Percentiles rank a stretch among this genome's conserved stretches.
Conservation (phyloP, 2,113 vertebrate species). For the Amazona guildingii region DNA sequence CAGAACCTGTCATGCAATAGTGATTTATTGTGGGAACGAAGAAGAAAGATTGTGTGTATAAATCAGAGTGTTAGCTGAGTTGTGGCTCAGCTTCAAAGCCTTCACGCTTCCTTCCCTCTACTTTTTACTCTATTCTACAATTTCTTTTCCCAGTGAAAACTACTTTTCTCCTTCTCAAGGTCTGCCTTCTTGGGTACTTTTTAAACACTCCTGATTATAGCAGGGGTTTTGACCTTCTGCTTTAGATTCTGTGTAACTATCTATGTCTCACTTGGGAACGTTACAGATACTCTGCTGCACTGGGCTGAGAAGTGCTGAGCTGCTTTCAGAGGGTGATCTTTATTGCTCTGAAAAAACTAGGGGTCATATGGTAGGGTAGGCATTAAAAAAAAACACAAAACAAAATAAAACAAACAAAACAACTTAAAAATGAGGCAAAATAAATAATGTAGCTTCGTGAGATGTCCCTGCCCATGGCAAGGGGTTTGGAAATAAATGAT, state of each 20-base stretch:
- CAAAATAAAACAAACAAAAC: not conserved
- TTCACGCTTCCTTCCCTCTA: slow-evolving; percentile 23
- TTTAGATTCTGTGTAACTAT: not conserved
- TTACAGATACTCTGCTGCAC: not conserved
- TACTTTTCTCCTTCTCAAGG: not conserved
- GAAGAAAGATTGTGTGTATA: slow-evolving; percentile 24
- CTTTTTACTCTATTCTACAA: not conserved
- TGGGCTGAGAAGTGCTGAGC: not conserved
- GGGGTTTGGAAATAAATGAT: no score
- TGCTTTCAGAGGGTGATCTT: not conserved
- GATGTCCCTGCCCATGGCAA: no score
- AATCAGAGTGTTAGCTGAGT: slow-evolving; percentile 8
- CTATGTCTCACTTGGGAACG: not conserved
- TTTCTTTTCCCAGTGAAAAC: not conserved
- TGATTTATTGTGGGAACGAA: slow-evolving; percentile 50
- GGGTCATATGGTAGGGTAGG: not conserved
- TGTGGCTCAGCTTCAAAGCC: slow-evolving; percentile 39
- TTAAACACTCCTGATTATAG: not conserved
- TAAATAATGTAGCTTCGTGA: not conserved
- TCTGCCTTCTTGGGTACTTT: not conserved
- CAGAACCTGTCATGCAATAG: not conserved
- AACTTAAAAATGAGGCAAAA: slow-evolving; percentile 20
- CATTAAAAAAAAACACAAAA: not conserved
- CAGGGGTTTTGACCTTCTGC: not conserved
- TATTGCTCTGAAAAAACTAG: not conserved